These are phyloP conservation scores for Arvicanthis niloticus DNA, from an alignment of 2,113 vertebrate species.

Conservation along the genomic window DNA sequence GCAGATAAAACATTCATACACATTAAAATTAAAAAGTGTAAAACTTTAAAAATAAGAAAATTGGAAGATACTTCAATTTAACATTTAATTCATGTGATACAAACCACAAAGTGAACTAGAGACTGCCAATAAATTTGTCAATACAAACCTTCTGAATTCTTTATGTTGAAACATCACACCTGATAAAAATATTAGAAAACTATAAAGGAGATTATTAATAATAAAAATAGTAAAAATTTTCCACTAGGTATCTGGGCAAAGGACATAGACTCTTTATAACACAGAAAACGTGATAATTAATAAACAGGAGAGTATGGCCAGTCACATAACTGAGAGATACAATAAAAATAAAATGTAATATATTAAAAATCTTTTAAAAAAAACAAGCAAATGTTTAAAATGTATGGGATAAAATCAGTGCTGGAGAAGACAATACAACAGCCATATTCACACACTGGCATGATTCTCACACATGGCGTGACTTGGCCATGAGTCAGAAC, in stretches of 20 bases:
- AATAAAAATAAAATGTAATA: conserved; percentile 2
- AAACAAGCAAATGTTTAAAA: background rate
- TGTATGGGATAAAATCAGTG: conserved; percentile 8
- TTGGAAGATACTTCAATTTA: background rate
- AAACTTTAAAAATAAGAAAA: background rate
- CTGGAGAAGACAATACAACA: background rate
- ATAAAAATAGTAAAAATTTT: conserved; percentile 40
- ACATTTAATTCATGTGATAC: conserved; percentile 12
- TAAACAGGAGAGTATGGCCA: conserved; percentile 1
- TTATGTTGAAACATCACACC: conserved; percentile 12
- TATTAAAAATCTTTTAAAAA: conserved; percentile 49
- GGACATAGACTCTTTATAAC: conserved; percentile 6
- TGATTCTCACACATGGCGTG: background rate
- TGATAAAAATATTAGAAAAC: conserved; percentile 51
- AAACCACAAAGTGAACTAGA: background rate
- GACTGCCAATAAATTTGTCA: conserved; percentile 9
- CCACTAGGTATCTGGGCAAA: background rate
- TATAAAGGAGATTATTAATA: conserved; percentile 41
- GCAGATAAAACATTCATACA: background rate
- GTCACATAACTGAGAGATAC: background rate
- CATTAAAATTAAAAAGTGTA: background rate
- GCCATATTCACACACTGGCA: background rate
- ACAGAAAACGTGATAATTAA: background rate
- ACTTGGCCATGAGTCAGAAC: background rate
- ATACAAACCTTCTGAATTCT: conserved; percentile 39